Conservation (phyloP, 2,797 vertebrate species). For the Danio albolineatus region DNA sequence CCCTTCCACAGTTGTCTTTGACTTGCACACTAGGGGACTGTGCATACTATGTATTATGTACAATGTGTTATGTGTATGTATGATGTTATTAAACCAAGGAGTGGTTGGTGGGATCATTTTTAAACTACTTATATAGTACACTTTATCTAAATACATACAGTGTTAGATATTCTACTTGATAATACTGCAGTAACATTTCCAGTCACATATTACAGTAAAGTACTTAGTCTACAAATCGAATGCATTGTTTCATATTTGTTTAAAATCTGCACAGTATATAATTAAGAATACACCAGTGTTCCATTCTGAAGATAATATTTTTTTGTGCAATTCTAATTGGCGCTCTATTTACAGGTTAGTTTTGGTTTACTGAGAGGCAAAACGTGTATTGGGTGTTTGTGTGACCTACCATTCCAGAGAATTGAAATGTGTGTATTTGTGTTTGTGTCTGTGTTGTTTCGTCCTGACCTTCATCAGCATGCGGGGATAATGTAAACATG, state of each 20-base stretch:
- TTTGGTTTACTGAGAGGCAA: background rate
- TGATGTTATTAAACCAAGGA: too few relatives aligned
- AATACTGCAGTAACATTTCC: too few relatives aligned
- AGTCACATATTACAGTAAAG: too few relatives aligned
- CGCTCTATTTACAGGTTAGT: background rate
- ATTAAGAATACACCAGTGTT: background rate
- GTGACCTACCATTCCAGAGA: background rate
- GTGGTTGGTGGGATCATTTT: too few relatives aligned
- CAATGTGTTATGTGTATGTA: too few relatives aligned
- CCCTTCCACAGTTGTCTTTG: too few relatives aligned
- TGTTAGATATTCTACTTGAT: too few relatives aligned
- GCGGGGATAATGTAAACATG: conserved; percentile 83
- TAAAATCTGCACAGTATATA: background rate
- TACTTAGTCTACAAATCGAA: too few relatives aligned
- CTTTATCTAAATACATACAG: too few relatives aligned
- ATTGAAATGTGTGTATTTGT: conserved; percentile 13
- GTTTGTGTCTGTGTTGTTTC: conserved; percentile 44
- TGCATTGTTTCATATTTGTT: background rate
- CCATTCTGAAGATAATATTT: background rate
- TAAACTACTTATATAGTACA: too few relatives aligned
- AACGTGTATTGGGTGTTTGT: background rate
- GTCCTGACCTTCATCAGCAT: conserved; percentile 76
- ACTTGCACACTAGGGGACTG: too few relatives aligned
- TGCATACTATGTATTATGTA: too few relatives aligned
- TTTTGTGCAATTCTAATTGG: background rate